phyloP scores from a whole-genome alignment of 2,888 invertebrate genomes.

The Dioctria rufipes region DNA sequence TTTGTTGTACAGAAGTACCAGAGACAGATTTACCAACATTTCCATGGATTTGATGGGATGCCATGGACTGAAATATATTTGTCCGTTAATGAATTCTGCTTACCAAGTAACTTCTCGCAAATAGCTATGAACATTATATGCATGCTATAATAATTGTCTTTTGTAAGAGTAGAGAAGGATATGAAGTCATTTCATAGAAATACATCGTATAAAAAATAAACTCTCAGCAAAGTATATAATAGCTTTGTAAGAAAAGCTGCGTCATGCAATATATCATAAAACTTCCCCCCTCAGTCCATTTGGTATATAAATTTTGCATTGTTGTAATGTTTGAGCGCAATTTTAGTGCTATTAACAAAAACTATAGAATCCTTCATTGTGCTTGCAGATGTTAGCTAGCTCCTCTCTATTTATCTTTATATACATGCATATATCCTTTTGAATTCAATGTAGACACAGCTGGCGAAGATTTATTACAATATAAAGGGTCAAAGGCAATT shows the following conservation, averaged over 20 bases:
- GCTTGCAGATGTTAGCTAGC: conserved; percentile 25
- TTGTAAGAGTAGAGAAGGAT: no score
- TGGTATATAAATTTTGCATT: conserved; percentile 1
- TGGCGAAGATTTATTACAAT: conserved; percentile 8
- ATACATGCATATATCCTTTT: not conserved
- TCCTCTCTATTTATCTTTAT: not conserved
- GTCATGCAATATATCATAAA: not conserved
- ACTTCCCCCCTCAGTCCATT: not conserved
- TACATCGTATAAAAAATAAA: no score
- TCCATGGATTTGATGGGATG: no score
- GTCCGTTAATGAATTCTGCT: no score
- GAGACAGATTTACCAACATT: no score
- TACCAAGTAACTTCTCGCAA: no score
- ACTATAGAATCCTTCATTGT: conserved; percentile 4
- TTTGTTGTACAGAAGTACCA: no score
- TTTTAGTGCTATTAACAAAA: conserved; percentile 18
- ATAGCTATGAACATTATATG: no score
- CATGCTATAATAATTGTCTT: no score
- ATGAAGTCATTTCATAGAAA: no score
- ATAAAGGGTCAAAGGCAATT: conserved; percentile 21
- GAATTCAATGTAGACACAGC: conserved; percentile 3
- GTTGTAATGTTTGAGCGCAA: not conserved
- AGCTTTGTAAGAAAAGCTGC: conserved; percentile 3
- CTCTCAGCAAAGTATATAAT: no score
- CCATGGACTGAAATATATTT: no score